These are phyloP conservation scores for Anniella stebbinsi DNA, from an alignment of 2,797 vertebrate species.

Conservation along the genomic window DNA sequence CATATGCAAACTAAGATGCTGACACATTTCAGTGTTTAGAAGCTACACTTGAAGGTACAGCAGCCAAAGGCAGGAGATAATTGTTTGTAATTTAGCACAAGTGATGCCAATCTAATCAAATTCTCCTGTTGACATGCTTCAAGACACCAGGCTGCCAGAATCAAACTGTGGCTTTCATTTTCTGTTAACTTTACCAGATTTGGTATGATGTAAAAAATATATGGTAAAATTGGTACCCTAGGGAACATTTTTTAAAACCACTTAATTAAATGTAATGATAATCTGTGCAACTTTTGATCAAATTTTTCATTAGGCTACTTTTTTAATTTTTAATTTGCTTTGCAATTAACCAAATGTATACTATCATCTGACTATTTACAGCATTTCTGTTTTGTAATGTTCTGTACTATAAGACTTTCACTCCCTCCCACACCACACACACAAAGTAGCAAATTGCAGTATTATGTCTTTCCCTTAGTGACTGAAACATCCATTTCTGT, in stretches of 20 bases:
- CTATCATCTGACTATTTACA: conserved; percentile 73
- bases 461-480: conserved; percentile 37
- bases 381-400: conserved; percentile 67
- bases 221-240: conserved; percentile 69
- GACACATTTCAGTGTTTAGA: conserved; percentile 66
- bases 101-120: conserved; percentile 74
- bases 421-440: neutral
- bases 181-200: conserved; percentile 61
- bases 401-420: conserved; percentile 29
- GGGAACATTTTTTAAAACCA: conserved; percentile 62
- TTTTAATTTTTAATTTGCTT: conserved; percentile 79
- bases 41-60: conserved; percentile 73
- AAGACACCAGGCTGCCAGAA: conserved; percentile 66
- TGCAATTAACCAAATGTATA: conserved; percentile 79
- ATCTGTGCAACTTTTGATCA: conserved; percentile 78
- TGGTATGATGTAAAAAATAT: conserved; percentile 68
- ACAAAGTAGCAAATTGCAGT: conserved; percentile 41
- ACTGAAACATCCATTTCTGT: conserved; percentile 56
- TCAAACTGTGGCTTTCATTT: conserved; percentile 62
- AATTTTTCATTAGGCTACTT: conserved; percentile 76
- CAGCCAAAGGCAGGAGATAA: conserved; percentile 77
- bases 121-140: conserved; percentile 67
- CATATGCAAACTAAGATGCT: conserved; percentile 59
- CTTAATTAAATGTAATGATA: conserved; percentile 78
- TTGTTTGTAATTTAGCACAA: conserved; percentile 77